Percentiles rank a stretch among this genome's conserved stretches.
Evolutionary conservation across 2,113 vertebrate genomes (phyloP).

Genomic region (Tragelaphus imberbis): DNA sequence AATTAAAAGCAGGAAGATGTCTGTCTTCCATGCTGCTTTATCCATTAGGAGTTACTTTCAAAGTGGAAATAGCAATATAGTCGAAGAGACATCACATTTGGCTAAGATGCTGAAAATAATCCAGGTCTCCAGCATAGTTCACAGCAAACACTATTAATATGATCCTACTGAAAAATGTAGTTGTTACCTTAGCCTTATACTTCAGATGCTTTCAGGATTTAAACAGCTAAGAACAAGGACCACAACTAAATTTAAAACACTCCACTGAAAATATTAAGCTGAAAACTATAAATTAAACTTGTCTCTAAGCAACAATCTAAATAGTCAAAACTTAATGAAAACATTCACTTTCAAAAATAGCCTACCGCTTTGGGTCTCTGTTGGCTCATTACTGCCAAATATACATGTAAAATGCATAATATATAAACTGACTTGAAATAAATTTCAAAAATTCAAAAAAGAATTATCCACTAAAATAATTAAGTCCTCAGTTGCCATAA

Average conservation of each 20-base stretch:
- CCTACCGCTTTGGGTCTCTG: constrained; percentile 32
- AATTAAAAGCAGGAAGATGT: constrained; percentile 36
- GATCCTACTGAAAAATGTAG: constrained; percentile 37
- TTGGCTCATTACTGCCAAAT: constrained; percentile 46
- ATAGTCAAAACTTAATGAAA: constrained; percentile 62
- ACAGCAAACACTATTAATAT: constrained; percentile 48
- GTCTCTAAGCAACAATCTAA: constrained; percentile 74
- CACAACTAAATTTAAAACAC: constrained; percentile 63
- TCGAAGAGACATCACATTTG: constrained; percentile 61
- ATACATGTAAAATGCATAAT: constrained; percentile 36
- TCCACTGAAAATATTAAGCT: constrained; percentile 57
- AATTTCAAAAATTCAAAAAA: constrained; percentile 3
- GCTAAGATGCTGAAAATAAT: constrained; percentile 55
- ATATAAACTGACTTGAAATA: constrained; percentile 38
- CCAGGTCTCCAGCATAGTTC: constrained; percentile 17
- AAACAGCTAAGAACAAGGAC: constrained; percentile 49
- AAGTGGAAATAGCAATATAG: constrained; percentile 48
- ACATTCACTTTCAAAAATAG: constrained; percentile 67
- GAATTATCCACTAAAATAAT: not conserved
- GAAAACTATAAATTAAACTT: constrained; percentile 75
- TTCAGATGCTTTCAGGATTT: constrained; percentile 51
- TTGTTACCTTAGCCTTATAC: constrained; percentile 36
- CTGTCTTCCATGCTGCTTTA: constrained; percentile 60
- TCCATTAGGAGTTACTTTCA: constrained; percentile 43
- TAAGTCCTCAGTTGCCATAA: not conserved